Conservation (phyloP, 1,140 invertebrate species). For the Eupeodes corollae region DNA sequence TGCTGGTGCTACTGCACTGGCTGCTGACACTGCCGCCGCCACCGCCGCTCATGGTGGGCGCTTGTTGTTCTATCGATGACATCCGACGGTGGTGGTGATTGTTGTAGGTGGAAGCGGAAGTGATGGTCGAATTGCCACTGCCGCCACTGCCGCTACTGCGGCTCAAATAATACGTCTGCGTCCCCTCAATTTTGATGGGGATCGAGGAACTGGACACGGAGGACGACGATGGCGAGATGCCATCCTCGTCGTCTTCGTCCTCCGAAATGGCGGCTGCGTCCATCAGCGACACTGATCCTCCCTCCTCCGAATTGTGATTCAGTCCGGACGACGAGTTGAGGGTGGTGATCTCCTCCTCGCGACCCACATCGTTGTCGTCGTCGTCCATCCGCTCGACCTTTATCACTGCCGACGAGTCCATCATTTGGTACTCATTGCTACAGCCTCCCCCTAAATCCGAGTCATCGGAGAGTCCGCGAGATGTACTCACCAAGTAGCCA, state of each 20-base stretch:
- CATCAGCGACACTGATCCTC: too few species aligned
- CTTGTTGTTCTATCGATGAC: conserved; percentile 5
- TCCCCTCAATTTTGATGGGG: too few species aligned
- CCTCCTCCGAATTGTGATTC: too few species aligned
- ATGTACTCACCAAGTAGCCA: too few species aligned
- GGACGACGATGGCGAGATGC: too few species aligned
- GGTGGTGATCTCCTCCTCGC: not conserved
- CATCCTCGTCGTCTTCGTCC: too few species aligned
- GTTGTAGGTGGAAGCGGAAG: conserved; percentile 8
- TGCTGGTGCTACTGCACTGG: conserved; percentile 4
- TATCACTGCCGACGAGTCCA: not conserved
- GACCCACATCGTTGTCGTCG: conserved; percentile 2
- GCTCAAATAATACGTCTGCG: too few species aligned
- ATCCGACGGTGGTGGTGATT: not conserved
- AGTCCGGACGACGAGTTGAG: too few species aligned
- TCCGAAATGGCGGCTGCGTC: too few species aligned
- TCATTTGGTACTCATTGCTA: conserved; percentile 17
- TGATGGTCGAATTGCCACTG: conserved; percentile 6
- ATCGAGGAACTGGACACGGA: too few species aligned
- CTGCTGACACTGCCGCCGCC: conserved; percentile 6
- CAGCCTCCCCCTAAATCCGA: conserved; percentile 3
- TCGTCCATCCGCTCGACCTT: conserved; percentile 3
- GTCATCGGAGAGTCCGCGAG: not conserved
- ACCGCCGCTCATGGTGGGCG: conserved; percentile 5
- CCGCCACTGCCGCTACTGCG: not conserved